These are phyloP conservation scores for Stratiomys singularior DNA, from an alignment of 2,888 invertebrate species.

Conservation along the genomic window DNA sequence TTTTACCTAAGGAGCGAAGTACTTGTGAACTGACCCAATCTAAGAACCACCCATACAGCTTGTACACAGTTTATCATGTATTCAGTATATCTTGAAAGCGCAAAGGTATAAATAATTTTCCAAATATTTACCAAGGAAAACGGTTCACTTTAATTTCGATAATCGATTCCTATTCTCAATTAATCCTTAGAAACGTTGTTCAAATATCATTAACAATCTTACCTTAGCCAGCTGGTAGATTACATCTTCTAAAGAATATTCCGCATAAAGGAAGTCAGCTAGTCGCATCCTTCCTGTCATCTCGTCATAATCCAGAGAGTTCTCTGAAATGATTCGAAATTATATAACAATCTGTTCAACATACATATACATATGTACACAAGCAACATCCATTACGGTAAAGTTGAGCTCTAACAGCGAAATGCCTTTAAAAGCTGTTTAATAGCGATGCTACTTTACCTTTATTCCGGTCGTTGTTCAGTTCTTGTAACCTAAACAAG, in stretches of 20 bases:
- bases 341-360: not conserved
- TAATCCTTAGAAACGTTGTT: too few species aligned
- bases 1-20: too few species aligned
- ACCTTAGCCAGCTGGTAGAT: conserved; percentile 84
- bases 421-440: conserved; percentile 6
- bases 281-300: conserved; percentile 75
- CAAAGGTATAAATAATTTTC: too few species aligned
- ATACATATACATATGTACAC: conserved; percentile 12
- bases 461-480: conserved; percentile 57
- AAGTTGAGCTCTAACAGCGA: too few species aligned
- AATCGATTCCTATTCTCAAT: too few species aligned
- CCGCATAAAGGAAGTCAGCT: conserved; percentile 78
- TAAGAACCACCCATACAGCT: too few species aligned
- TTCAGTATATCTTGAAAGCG: too few species aligned
- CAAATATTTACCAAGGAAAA: too few species aligned
- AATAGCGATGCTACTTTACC: conserved; percentile 48
- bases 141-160: too few species aligned
- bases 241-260: conserved; percentile 81
- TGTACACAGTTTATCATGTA: too few species aligned
- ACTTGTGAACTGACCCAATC: too few species aligned
- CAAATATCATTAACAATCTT: conserved; percentile 41
- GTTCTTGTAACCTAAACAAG: conserved; percentile 61
- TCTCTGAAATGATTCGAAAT: conserved; percentile 53
- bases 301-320: conserved; percentile 72
- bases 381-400: not conserved